A percentile compares a stretch with the other conserved stretches of the same genome.
Evolutionary conservation across 1,140 invertebrate genomes (phyloP).

Genomic region (Xylocopa sonorina): DNA sequence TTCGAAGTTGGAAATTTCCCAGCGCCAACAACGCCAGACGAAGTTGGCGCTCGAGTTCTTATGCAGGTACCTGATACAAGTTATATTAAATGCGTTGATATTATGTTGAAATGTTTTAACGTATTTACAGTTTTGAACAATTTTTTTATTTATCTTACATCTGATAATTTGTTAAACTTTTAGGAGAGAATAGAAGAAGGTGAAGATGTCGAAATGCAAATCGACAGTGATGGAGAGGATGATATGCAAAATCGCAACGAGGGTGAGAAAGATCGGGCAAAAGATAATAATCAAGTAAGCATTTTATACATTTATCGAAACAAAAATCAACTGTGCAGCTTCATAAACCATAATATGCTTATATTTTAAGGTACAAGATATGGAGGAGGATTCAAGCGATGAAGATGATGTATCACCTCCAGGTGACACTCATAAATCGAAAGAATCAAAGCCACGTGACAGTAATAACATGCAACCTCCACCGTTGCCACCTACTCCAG

Average conservation of each 20-base stretch:
- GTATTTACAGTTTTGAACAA: neutral
- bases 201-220: conserved; percentile 90
- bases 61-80: conserved; percentile 87
- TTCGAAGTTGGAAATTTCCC: conserved; percentile 98
- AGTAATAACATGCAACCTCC: conserved; percentile 83
- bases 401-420: conserved; percentile 84
- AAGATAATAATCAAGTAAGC: conserved; percentile 85
- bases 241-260: conserved; percentile 87
- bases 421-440: conserved; percentile 79
- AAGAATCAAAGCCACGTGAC: conserved; percentile 79
- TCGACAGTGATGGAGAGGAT: conserved; percentile 88
- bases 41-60: conserved; percentile 96
- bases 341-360: neutral
- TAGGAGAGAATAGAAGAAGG: conserved; percentile 84
- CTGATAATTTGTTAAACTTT: conserved; percentile 34
- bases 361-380: conserved; percentile 87
- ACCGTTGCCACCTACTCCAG: conserved; percentile 92
- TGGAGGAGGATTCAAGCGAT: conserved; percentile 94
- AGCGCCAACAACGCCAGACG: conserved; percentile 97
- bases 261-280: conserved; percentile 83
- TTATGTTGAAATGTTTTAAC: neutral
- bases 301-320: conserved; percentile 49
- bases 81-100: neutral
- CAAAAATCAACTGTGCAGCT: neutral
- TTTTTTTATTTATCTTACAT: too few species aligned